phyloP scores from a whole-genome alignment of 2,888 invertebrate species.

The Nebria brevicollis region DNA sequence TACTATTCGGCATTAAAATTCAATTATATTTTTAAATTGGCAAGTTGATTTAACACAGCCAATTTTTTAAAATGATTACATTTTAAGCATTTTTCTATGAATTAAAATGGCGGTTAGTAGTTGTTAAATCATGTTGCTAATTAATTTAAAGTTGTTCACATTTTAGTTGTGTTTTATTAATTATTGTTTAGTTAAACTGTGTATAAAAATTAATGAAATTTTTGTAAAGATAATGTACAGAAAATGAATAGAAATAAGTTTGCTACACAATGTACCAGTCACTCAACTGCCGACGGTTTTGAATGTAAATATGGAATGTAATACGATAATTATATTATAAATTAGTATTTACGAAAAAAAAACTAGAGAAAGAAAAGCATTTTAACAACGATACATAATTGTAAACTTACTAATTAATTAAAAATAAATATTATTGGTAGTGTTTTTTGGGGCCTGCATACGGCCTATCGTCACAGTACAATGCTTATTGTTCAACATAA shows the following conservation, averaged over 20 bases:
- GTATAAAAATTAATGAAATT: slow-evolving; percentile 22
- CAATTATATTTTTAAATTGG: slow-evolving; percentile 7
- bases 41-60: background rate
- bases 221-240: slow-evolving; percentile 45
- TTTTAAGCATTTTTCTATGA: too few relatives aligned
- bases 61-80: background rate
- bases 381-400: slow-evolving; percentile 45
- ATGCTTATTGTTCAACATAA: slow-evolving; percentile 46
- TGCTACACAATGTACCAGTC: slow-evolving; percentile 46
- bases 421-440: slow-evolving; percentile 37
- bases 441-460: slow-evolving; percentile 38
- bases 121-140: background rate
- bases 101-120: background rate
- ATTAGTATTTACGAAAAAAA: slow-evolving; percentile 22
- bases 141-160: background rate
- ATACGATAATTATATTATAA: slow-evolving; percentile 10
- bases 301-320: slow-evolving; percentile 47
- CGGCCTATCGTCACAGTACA: slow-evolving; percentile 45
- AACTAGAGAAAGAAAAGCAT: slow-evolving; percentile 31
- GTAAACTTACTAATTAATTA: slow-evolving; percentile 32
- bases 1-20: slow-evolving; percentile 26
- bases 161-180: background rate
- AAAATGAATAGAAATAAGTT: slow-evolving; percentile 41
- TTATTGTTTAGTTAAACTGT: slow-evolving; percentile 42
- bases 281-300: slow-evolving; percentile 41